These are phyloP conservation scores for Drosophila fulvimacula DNA, from an alignment of 2,888 invertebrate genomes.

Conservation along the genomic window DNA sequence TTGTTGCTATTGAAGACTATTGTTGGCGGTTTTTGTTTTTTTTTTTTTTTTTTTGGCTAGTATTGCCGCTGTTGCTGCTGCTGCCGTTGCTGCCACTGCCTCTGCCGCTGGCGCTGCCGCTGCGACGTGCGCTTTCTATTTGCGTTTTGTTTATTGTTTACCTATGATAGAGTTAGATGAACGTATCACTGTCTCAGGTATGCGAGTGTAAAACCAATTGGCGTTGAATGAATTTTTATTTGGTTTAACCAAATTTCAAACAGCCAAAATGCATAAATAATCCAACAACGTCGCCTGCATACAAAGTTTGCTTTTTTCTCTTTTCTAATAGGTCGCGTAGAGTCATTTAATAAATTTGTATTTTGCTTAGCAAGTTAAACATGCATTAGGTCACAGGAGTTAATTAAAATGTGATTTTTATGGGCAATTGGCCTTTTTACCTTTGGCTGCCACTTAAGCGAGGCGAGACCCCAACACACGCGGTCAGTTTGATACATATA, in stretches of 20 bases:
- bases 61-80: constrained; percentile 31
- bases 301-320: constrained; percentile 40
- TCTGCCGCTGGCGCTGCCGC: constrained; percentile 19
- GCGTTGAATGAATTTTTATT: constrained; percentile 65
- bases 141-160: constrained; percentile 76
- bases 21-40: constrained; percentile 61
- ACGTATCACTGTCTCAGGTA: constrained; percentile 63
- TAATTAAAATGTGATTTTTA: constrained; percentile 48
- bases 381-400: constrained; percentile 47
- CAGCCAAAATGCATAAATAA: constrained; percentile 66
- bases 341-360: constrained; percentile 11
- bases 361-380: constrained; percentile 22
- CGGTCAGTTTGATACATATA: no score
- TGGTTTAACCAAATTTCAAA: constrained; percentile 44
- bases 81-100: constrained; percentile 14
- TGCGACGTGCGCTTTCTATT: constrained; percentile 77
- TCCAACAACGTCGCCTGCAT: constrained; percentile 51
- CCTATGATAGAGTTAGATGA: constrained; percentile 73
- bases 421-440: constrained; percentile 53
- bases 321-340: constrained; percentile 24
- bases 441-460: constrained; percentile 37
- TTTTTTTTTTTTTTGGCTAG: constrained; percentile 57
- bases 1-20: constrained; percentile 51
- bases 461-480: constrained; percentile 1
- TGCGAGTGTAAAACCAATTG: constrained; percentile 36